These are phyloP conservation scores for Phoxinus dragarum DNA, from an alignment of 2,797 vertebrate species.

Conservation along the genomic window DNA sequence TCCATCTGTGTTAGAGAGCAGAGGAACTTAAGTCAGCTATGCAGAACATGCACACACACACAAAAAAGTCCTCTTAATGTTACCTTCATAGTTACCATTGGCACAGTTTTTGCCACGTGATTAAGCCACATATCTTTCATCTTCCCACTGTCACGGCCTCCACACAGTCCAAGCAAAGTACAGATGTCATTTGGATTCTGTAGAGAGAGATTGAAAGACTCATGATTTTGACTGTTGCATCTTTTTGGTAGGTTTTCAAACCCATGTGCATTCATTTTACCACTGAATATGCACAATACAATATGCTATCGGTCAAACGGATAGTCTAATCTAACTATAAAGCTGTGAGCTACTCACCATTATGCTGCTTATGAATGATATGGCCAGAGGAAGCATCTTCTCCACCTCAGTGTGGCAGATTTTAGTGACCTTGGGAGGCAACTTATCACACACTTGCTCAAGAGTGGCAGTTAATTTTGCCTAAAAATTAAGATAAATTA, in stretches of 20 bases:
- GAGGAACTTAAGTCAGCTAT: neutral
- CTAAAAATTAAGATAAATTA: conserved; percentile 57
- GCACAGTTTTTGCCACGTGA: conserved; percentile 64
- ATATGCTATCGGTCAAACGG: neutral
- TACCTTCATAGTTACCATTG: conserved; percentile 35
- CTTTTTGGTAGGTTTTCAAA: neutral
- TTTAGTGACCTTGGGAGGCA: conserved; percentile 63
- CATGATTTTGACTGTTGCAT: neutral
- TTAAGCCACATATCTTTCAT: conserved; percentile 61
- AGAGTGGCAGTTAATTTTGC: conserved; percentile 65
- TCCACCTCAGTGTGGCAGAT: conserved; percentile 73
- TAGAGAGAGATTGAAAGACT: neutral
- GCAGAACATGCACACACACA: neutral
- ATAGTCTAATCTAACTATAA: neutral
- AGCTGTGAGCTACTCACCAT: conserved; percentile 55
- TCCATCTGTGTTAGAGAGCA: conserved; percentile 57
- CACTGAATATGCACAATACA: neutral
- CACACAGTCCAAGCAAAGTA: conserved; percentile 71
- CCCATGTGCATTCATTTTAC: neutral
- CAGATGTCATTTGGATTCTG: conserved; percentile 76
- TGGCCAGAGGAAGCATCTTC: conserved; percentile 69
- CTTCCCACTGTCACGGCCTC: conserved; percentile 46
- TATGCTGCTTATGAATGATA: conserved; percentile 68
- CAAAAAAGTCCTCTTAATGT: neutral
- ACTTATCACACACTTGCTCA: conserved; percentile 66